These are phyloP conservation scores for Rhodophaea formosa DNA, from an alignment of 2,888 invertebrate genomes.

Conservation along the genomic window DNA sequence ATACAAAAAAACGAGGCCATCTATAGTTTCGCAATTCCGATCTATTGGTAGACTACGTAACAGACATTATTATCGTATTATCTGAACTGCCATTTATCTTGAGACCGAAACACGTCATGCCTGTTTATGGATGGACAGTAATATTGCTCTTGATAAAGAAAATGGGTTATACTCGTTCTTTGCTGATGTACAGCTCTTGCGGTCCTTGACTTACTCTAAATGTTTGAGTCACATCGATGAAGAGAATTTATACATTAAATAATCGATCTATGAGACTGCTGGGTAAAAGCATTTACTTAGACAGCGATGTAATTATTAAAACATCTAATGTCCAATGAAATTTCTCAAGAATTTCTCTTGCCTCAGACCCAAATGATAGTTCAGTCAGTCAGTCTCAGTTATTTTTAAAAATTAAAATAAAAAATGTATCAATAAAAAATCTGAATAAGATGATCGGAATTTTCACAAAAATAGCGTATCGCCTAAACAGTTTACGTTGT, in stretches of 20 bases:
- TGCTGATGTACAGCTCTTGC: neutral
- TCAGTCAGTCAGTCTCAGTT: too few relatives aligned
- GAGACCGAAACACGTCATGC: constrained; percentile 1
- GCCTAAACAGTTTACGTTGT: neutral
- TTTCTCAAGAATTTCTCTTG: too few relatives aligned
- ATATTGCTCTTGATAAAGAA: constrained; percentile 15
- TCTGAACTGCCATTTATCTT: neutral
- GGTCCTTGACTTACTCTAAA: constrained; percentile 7
- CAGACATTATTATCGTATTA: constrained; percentile 5
- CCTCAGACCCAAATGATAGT: too few relatives aligned
- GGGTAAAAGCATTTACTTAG: too few relatives aligned
- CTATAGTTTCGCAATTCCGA: neutral
- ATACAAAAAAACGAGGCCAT: constrained; percentile 5
- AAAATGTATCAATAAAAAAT: too few relatives aligned
- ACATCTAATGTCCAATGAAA: too few relatives aligned
- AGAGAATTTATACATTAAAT: neutral
- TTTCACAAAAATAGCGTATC: too few relatives aligned
- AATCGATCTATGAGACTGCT: too few relatives aligned
- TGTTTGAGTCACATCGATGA: neutral
- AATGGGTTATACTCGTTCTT: constrained; percentile 7
- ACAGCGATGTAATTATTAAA: too few relatives aligned
- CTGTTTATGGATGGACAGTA: neutral
- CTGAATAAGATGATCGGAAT: too few relatives aligned
- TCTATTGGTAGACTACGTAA: constrained; percentile 7
- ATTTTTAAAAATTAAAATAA: too few relatives aligned